phyloP scores from a whole-genome alignment of 2,113 vertebrate genomes.

The Urocynchramus pylzowi region DNA sequence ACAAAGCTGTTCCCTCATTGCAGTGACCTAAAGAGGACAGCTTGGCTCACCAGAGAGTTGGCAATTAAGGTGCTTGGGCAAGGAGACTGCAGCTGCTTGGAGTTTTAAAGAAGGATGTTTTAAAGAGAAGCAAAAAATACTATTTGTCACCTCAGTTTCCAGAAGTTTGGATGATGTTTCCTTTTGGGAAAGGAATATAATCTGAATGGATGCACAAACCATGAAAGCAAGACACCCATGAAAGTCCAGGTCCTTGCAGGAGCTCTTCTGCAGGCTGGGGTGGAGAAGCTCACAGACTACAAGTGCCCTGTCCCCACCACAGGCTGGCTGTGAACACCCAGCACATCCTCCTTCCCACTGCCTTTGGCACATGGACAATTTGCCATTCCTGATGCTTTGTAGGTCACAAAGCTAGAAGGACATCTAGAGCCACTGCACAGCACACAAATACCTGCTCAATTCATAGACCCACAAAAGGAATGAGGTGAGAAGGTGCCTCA shows the following conservation, averaged over 20 bases:
- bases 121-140: neutral
- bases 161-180: neutral
- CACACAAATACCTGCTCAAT: neutral
- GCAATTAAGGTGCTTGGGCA: neutral
- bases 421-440: neutral
- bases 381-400: neutral
- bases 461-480: neutral
- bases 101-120: neutral
- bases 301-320: neutral
- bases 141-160: neutral
- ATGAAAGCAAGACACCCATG: neutral
- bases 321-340: neutral
- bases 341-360: neutral
- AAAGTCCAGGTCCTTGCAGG: neutral
- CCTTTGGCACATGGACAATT: neutral
- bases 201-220: neutral
- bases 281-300: neutral
- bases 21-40: neutral
- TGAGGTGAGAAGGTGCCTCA: neutral
- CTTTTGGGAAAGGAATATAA: neutral
- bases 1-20: neutral
- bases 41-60: neutral
- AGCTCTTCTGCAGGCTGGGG: fast-evolving
- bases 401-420: neutral
- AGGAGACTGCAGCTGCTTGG: neutral